phyloP scores from a whole-genome alignment of 2,888 invertebrate genomes.

The Torymus aiolomorphi region DNA sequence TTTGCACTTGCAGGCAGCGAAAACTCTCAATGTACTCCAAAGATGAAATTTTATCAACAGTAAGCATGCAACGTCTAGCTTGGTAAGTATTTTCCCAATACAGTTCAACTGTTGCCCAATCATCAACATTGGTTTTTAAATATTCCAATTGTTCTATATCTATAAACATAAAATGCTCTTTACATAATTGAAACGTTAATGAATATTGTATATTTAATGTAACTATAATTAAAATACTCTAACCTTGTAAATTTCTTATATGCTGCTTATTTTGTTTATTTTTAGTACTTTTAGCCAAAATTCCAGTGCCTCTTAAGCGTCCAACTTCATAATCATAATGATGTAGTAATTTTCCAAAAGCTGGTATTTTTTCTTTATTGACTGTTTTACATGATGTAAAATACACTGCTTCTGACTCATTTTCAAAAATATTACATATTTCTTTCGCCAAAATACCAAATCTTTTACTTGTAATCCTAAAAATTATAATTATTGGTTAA shows the following conservation, averaged over 20 bases:
- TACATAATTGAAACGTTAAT: not conserved
- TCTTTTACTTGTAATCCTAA: not conserved
- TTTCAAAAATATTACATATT: too few relatives aligned
- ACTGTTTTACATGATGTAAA: too few relatives aligned
- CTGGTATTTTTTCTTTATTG: too few relatives aligned
- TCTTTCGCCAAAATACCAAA: not conserved
- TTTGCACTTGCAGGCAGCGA: not conserved
- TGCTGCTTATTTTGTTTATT: not conserved
- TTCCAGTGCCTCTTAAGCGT: not conserved
- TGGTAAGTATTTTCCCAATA: not conserved
- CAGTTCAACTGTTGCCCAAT: not conserved
- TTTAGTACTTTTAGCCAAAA: not conserved
- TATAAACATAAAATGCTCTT: too few relatives aligned
- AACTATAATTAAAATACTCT: not conserved
- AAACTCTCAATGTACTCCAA: not conserved
- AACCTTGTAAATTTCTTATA: not conserved
- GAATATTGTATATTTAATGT: not conserved
- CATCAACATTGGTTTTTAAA: too few relatives aligned
- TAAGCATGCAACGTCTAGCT: not conserved
- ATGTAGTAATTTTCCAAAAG: too few relatives aligned
- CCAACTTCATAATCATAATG: too few relatives aligned
- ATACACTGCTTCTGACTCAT: too few relatives aligned
- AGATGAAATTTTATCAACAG: not conserved
- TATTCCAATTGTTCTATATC: not conserved
- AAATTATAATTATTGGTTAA: not conserved